phyloP scores from a whole-genome alignment of 2,888 invertebrate genomes.

The Lottia gigantea region DNA sequence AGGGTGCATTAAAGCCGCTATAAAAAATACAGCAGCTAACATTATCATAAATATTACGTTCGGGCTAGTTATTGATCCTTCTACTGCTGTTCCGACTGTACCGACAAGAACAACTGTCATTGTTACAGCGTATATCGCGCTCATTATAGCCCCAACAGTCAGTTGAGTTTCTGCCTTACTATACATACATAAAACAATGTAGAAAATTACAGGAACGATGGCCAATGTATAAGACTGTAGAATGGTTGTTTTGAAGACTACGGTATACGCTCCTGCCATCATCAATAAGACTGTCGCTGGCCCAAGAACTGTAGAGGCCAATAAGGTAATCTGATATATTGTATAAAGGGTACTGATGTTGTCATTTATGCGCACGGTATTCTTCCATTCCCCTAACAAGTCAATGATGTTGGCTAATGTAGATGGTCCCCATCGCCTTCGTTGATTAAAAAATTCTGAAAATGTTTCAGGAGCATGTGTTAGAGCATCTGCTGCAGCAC shows the following conservation, averaged over 20 bases:
- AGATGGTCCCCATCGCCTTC: conserved; percentile 98
- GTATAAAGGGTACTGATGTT: conserved; percentile 58
- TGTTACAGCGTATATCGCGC: conserved; percentile 93
- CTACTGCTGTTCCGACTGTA: conserved; percentile 94
- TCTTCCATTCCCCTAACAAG: conserved; percentile 71
- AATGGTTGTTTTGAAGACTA: conserved; percentile 95
- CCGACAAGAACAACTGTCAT: conserved; percentile 99
- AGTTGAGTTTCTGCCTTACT: conserved; percentile 92
- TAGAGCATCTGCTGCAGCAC: conserved; percentile 97
- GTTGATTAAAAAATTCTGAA: conserved; percentile 89
- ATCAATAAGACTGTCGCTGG: conserved; percentile 72
- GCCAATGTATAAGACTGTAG: conserved; percentile 97
- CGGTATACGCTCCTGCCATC: conserved; percentile 99
- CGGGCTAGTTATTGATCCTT: conserved; percentile 79
- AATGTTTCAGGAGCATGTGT: conserved; percentile 91
- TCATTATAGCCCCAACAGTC: conserved; percentile 61
- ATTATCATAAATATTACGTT: conserved; percentile 55
- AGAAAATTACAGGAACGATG: conserved; percentile 87
- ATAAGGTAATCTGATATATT: conserved; percentile 53
- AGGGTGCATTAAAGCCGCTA: conserved; percentile 96
- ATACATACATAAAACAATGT: conserved; percentile 92
- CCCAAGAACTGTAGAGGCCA: conserved; percentile 53
- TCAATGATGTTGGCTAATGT: conserved; percentile 99
- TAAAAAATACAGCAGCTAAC: conserved; percentile 92
- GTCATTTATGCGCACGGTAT: conserved; percentile 54